Percentiles rank a stretch among this genome's conserved stretches.
These are phyloP conservation scores for Spilarctia lutea DNA, from an alignment of 2,888 invertebrate species.

Conservation along the genomic window DNA sequence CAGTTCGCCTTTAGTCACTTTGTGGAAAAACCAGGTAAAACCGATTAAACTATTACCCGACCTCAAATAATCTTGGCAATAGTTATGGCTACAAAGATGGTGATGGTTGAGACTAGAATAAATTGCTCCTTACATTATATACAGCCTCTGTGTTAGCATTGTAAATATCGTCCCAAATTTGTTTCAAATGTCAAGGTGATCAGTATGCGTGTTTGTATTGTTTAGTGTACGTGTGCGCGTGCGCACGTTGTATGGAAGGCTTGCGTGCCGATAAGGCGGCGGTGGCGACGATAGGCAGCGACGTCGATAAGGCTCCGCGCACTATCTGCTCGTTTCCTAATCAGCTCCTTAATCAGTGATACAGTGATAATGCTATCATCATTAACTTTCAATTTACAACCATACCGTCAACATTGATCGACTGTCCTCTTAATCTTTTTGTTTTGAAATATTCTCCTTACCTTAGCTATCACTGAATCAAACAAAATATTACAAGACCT, in stretches of 20 bases:
- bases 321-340: slow-evolving; percentile 44
- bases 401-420: background rate
- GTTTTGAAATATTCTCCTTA: background rate
- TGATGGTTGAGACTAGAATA: background rate
- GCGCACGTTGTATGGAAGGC: background rate
- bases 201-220: background rate
- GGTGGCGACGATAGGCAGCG: slow-evolving; percentile 3
- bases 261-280: slow-evolving; percentile 22
- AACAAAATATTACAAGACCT: background rate
- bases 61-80: no score
- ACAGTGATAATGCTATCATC: slow-evolving; percentile 23
- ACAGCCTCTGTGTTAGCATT: no score
- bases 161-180: background rate
- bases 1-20: no score
- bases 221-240: background rate
- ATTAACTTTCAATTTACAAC: slow-evolving; percentile 20
- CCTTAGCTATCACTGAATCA: background rate
- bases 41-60: no score
- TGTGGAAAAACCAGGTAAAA: no score
- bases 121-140: background rate
- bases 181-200: background rate
- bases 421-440: background rate
- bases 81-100: no score
- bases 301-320: slow-evolving; percentile 1
- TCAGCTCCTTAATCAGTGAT: slow-evolving; percentile 32